Percentiles rank a stretch among this genome's conserved stretches.
Evolutionary conservation across 2,888 invertebrate species (phyloP).

Genomic region (Eulithis testata): DNA sequence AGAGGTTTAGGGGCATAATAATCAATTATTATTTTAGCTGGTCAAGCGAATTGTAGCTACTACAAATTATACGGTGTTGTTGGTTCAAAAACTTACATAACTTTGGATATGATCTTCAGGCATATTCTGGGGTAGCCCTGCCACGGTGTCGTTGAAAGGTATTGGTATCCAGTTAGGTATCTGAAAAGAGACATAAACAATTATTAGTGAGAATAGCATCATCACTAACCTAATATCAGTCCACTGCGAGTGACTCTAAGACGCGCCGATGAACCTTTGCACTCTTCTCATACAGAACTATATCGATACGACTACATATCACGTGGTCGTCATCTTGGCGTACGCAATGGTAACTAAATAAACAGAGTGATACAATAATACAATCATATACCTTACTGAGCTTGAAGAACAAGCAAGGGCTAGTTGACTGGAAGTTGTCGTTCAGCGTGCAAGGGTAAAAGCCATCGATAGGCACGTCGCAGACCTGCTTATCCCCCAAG

Average conservation of each 20-base stretch:
- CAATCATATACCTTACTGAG: conserved; percentile 92
- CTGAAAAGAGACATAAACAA: conserved; percentile 74
- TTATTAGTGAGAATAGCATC: conserved; percentile 27
- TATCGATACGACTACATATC: too few species aligned
- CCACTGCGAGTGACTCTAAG: too few species aligned
- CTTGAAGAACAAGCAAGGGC: conserved; percentile 98
- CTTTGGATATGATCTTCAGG: conserved; percentile 88
- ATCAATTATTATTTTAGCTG: too few species aligned
- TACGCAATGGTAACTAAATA: neutral
- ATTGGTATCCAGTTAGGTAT: conserved; percentile 95
- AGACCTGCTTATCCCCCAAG: conserved; percentile 89
- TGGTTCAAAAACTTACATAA: conserved; percentile 23
- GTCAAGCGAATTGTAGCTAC: too few species aligned
- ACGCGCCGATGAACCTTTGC: too few species aligned
- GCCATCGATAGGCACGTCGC: conserved; percentile 89
- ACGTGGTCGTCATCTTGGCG: too few species aligned
- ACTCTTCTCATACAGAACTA: too few species aligned
- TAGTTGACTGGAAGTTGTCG: conserved; percentile 93
- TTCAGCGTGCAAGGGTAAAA: conserved; percentile 91
- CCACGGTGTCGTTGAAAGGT: conserved; percentile 87
- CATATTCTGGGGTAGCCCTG: conserved; percentile 88
- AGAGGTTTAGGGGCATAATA: too few species aligned
- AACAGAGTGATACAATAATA: neutral
- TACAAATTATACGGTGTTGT: too few species aligned
- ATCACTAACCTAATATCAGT: too few species aligned